Evolutionary conservation across 2,888 invertebrate genomes (phyloP).

Genomic region (Eurois occulta): DNA sequence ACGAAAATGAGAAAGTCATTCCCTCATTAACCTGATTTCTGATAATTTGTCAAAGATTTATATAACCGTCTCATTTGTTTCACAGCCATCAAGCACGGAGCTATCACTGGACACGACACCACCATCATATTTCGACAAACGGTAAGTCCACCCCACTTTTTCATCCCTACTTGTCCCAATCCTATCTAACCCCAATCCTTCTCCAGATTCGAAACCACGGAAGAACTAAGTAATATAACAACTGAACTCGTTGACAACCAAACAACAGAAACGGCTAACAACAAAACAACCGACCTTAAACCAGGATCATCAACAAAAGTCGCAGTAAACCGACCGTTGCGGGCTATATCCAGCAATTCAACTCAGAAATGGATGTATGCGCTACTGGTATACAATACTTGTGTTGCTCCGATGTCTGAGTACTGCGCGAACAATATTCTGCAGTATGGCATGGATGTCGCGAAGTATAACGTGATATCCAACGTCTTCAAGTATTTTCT

Average conservation of each 20-base stretch:
- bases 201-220: constrained; percentile 80
- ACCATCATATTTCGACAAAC: constrained; percentile 82
- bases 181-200: constrained; percentile 57
- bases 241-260: constrained; percentile 38
- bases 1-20: background rate
- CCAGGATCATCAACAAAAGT: constrained; percentile 12
- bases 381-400: constrained; percentile 84
- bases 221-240: constrained; percentile 70
- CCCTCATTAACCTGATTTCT: background rate
- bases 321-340: constrained; percentile 58
- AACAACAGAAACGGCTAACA: constrained; percentile 32
- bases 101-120: constrained; percentile 77
- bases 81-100: constrained; percentile 82
- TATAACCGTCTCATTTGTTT: constrained; percentile 40
- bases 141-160: constrained; percentile 73
- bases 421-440: constrained; percentile 85
- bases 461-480: constrained; percentile 83
- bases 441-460: constrained; percentile 86
- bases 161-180: constrained; percentile 24
- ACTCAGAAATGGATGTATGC: constrained; percentile 86
- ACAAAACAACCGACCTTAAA: constrained; percentile 28
- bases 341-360: constrained; percentile 65
- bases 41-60: background rate
- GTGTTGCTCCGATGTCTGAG: constrained; percentile 85
- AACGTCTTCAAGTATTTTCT: constrained; percentile 80